phyloP scores from a whole-genome alignment of 2,888 invertebrate genomes.

The Aspidiotus destructor region DNA sequence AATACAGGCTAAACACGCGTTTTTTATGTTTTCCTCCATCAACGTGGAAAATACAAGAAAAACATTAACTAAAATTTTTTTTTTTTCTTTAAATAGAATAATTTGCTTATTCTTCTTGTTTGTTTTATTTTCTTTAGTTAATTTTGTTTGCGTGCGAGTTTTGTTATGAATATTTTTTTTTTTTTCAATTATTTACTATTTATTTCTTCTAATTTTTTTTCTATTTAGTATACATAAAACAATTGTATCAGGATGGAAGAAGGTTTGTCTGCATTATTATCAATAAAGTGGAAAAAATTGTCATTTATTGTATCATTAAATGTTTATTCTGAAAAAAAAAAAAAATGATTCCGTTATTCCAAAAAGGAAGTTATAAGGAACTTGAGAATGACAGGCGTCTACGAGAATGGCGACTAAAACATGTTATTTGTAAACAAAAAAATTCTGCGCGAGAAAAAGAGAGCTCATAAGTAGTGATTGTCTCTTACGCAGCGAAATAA shows the following conservation, averaged over 20 bases:
- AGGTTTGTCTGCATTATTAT: constrained; percentile 33
- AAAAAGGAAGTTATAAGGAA: background rate
- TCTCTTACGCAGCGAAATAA: constrained; percentile 8
- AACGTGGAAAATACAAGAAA: background rate
- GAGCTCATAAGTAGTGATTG: background rate
- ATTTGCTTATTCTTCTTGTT: constrained; percentile 28
- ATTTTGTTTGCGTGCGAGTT: constrained; percentile 32
- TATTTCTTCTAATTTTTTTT: constrained; percentile 17
- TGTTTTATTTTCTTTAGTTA: constrained; percentile 27
- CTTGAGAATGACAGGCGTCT: background rate
- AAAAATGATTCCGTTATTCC: too few relatives aligned
- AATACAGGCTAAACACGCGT: background rate
- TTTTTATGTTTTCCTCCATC: background rate
- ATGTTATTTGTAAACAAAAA: background rate
- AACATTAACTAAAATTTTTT: constrained; percentile 13
- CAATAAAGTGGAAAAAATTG: constrained; percentile 19
- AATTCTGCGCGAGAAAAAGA: background rate
- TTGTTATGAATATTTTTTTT: constrained; percentile 21
- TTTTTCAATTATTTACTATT: constrained; percentile 16
- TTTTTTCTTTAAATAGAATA: constrained; percentile 25
- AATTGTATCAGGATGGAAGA: constrained; percentile 24
- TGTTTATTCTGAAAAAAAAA: constrained; percentile 24
- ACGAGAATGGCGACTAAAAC: background rate
- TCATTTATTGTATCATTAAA: constrained; percentile 29
- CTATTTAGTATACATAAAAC: constrained; percentile 26